Evolutionary conservation across 2,888 invertebrate genomes (phyloP).

Genomic region (Drosophila neotestacea): DNA sequence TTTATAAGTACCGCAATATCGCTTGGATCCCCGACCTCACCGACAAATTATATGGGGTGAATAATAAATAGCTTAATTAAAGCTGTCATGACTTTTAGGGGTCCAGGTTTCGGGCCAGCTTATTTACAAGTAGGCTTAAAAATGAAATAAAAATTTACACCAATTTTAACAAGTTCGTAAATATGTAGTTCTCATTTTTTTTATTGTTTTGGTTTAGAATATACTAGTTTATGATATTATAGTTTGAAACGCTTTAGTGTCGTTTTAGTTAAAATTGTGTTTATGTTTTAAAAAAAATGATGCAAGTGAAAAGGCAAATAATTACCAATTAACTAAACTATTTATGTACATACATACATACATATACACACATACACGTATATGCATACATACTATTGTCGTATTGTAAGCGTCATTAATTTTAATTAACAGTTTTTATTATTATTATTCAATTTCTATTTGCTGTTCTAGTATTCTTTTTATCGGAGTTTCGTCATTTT

Average conservation of each 20-base stretch:
- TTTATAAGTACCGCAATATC: slow-evolving; percentile 16
- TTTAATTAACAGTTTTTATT: slow-evolving; percentile 41
- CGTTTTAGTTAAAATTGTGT: slow-evolving; percentile 69
- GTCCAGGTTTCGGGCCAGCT: slow-evolving; percentile 22
- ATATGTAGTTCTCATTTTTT: background rate
- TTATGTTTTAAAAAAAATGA: slow-evolving; percentile 50
- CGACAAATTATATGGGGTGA: slow-evolving; percentile 7
- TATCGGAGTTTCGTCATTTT: slow-evolving; percentile 37
- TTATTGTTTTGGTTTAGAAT: slow-evolving; percentile 27
- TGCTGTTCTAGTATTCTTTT: slow-evolving; percentile 48
- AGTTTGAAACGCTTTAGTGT: slow-evolving; percentile 65
- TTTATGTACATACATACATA: slow-evolving; percentile 37
- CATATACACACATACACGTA: slow-evolving; percentile 12
- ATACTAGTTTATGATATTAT: slow-evolving; percentile 35
- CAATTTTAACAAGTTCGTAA: slow-evolving; percentile 33
- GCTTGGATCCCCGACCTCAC: slow-evolving; percentile 9
- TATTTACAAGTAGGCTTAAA: slow-evolving; percentile 28
- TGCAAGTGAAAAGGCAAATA: slow-evolving; percentile 73
- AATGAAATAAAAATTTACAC: slow-evolving; percentile 9
- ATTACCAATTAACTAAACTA: slow-evolving; percentile 52
- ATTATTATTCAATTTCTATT: slow-evolving; percentile 31
- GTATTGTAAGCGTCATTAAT: slow-evolving; percentile 33
- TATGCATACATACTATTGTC: slow-evolving; percentile 29
- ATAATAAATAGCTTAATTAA: slow-evolving; percentile 2
- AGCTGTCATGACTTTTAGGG: background rate